Conservation (phyloP, 2,888 invertebrate species). For the Dexiosoma caninum region DNA sequence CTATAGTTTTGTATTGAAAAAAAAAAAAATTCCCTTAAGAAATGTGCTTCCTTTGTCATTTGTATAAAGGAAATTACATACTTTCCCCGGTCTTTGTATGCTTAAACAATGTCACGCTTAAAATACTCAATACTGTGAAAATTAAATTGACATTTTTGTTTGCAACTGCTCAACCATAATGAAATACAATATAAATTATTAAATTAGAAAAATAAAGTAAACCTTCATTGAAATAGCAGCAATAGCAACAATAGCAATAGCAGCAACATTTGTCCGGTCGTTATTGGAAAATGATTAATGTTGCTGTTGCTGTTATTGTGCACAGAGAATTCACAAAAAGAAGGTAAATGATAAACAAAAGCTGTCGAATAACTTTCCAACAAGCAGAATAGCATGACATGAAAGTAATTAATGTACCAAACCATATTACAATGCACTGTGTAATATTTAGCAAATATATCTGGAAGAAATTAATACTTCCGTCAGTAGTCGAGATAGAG, state of each 20-base stretch:
- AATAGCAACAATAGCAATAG: conserved; percentile 17
- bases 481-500: too few species aligned
- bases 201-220: too few species aligned
- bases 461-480: too few species aligned
- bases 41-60: too few species aligned
- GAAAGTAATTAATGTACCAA: too few species aligned
- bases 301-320: background rate
- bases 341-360: conserved; percentile 7
- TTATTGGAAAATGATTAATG: conserved; percentile 58
- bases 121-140: conserved; percentile 41
- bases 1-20: too few species aligned
- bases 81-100: background rate
- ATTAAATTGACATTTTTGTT: conserved; percentile 48
- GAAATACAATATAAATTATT: too few species aligned
- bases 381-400: background rate
- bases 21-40: too few species aligned
- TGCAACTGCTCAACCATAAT: background rate
- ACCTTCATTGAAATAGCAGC: too few species aligned
- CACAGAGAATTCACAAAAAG: conserved; percentile 8
- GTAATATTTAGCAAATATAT: too few species aligned
- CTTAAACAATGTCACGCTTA: background rate
- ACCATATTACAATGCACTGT: too few species aligned
- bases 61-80: background rate
- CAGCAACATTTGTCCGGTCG: conserved; percentile 47
- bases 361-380: conserved; percentile 38